A percentile compares a stretch with the other conserved stretches of the same genome.
These are phyloP conservation scores for Zeugodacus cucurbitae DNA, from an alignment of 1,140 invertebrate genomes.

Conservation along the genomic window DNA sequence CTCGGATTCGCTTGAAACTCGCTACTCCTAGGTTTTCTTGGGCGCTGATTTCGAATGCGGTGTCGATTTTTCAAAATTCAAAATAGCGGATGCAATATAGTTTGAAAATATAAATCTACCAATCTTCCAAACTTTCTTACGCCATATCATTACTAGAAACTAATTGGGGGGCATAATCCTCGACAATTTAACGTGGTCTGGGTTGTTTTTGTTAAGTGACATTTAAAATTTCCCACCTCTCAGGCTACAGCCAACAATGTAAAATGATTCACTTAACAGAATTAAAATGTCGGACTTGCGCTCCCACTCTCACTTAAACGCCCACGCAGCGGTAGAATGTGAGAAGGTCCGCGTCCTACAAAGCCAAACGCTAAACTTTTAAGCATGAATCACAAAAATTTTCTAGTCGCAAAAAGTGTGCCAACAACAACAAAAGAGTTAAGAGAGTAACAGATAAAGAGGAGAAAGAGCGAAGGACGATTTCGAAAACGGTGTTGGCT, in stretches of 20 bases:
- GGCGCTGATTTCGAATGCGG: too few species aligned
- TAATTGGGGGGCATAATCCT: too few species aligned
- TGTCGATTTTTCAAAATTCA: too few species aligned
- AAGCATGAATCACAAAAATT: conserved; percentile 12
- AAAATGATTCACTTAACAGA: conserved; percentile 3
- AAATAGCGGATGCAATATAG: too few species aligned
- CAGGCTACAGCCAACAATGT: not conserved
- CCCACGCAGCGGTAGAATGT: not conserved
- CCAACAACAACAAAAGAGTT: not conserved
- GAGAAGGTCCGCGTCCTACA: too few species aligned
- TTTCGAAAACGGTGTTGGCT: not conserved
- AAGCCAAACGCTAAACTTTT: not conserved
- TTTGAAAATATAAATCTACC: too few species aligned
- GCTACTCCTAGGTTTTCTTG: too few species aligned
- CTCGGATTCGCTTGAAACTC: too few species aligned
- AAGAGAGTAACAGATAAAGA: not conserved
- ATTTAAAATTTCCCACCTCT: not conserved
- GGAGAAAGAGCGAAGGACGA: not conserved
- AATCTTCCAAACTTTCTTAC: too few species aligned
- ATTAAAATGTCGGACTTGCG: not conserved
- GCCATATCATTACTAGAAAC: too few species aligned
- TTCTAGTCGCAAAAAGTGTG: not conserved
- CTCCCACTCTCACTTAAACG: not conserved
- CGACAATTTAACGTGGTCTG: not conserved
- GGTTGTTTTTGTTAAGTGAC: not conserved